Percentiles rank a stretch among this genome's conserved stretches.
Conservation (phyloP, 2,113 vertebrate species). For the Crotalus horridus region DNA sequence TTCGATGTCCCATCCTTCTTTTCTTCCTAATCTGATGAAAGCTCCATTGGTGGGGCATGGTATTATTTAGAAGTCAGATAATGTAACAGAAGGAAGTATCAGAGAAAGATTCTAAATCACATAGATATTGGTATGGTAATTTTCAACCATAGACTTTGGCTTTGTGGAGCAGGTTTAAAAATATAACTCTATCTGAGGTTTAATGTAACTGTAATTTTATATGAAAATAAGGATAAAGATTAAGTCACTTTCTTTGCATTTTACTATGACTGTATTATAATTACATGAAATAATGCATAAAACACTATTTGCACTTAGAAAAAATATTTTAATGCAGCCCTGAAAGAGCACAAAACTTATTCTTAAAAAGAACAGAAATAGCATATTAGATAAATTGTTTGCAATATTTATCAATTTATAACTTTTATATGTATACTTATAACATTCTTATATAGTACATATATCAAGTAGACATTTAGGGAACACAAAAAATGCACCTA, state of each 20-base stretch:
- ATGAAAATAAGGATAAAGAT: background rate
- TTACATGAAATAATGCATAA: background rate
- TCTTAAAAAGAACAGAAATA: background rate
- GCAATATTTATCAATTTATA: background rate
- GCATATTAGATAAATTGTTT: background rate
- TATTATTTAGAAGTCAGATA: background rate
- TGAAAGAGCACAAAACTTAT: background rate
- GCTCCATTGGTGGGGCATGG: background rate
- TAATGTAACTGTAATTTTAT: background rate
- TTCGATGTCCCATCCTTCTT: background rate
- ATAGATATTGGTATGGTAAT: background rate
- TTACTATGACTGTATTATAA: background rate
- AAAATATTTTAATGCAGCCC: background rate
- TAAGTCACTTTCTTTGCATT: background rate
- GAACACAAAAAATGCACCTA: background rate
- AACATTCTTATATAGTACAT: background rate
- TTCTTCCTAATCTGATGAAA: background rate
- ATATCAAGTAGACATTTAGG: background rate
- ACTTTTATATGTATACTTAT: background rate
- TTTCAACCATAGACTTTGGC: background rate
- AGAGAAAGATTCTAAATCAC: background rate
- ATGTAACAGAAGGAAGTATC: background rate
- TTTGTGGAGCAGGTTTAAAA: background rate
- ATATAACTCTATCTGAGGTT: background rate
- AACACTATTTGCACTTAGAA: background rate